Conservation (phyloP, 1,140 invertebrate genomes). For the Drosophila mauritiana region DNA sequence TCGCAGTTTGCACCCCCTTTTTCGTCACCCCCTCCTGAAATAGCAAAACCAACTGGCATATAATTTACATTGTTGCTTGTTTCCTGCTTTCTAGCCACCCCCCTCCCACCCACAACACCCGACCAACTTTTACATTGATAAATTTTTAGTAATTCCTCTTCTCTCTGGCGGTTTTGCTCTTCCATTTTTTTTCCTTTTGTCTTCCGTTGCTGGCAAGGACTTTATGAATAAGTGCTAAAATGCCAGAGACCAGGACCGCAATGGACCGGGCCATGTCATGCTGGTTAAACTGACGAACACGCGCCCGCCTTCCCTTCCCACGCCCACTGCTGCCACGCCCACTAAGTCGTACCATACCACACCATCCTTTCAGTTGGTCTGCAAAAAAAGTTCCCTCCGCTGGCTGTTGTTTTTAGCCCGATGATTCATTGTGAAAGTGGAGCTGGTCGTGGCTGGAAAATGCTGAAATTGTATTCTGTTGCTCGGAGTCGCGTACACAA, state of each 20-base stretch:
- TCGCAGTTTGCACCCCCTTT: conserved; percentile 6
- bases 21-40: not conserved
- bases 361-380: conserved; percentile 23
- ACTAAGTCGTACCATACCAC: not conserved
- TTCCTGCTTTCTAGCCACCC: conserved; percentile 42
- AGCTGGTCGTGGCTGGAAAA: conserved; percentile 56
- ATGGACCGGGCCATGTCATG: conserved; percentile 84
- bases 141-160: conserved; percentile 82
- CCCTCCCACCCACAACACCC: not conserved
- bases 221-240: conserved; percentile 84
- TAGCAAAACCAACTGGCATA: conserved; percentile 71
- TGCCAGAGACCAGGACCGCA: conserved; percentile 84
- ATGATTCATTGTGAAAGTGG: conserved; percentile 76
- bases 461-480: conserved; percentile 50
- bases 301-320: conserved; percentile 11
- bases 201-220: conserved; percentile 68
- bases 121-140: conserved; percentile 78
- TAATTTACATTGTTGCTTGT: conserved; percentile 82
- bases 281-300: conserved; percentile 84
- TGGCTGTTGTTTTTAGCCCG: conserved; percentile 59
- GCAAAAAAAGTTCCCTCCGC: conserved; percentile 36
- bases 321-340: not conserved
- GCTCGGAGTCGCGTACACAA: conserved; percentile 22
- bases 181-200: conserved; percentile 21
- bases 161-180: conserved; percentile 51